Percentiles rank a stretch among this genome's conserved stretches.
Conservation (phyloP, 2,113 vertebrate species). For the Scolopax mira region DNA sequence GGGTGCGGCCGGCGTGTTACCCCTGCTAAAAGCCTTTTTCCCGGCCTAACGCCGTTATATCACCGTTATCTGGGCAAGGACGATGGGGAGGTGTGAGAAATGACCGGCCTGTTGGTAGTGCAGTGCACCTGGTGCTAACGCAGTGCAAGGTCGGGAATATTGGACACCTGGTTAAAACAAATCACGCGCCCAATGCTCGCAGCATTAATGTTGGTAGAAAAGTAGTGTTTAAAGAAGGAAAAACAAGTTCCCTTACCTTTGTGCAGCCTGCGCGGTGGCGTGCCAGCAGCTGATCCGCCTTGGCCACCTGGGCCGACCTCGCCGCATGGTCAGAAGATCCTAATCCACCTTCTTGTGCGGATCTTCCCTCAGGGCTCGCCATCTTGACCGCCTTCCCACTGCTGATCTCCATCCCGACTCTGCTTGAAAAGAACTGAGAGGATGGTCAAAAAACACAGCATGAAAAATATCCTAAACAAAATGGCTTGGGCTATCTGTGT, state of each 20-base stretch:
- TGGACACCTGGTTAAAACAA: neutral
- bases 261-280: neutral
- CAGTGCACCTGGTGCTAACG: rapidly evolving
- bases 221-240: rapidly evolving
- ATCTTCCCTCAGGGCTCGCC: rapidly evolving
- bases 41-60: rapidly evolving
- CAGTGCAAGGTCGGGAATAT: neutral
- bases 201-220: neutral
- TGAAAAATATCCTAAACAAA: rapidly evolving
- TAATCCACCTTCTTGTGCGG: neutral
- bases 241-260: neutral
- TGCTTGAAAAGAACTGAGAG: neutral
- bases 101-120: rapidly evolving
- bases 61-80: neutral
- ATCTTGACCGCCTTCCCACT: neutral
- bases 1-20: neutral
- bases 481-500: rapidly evolving
- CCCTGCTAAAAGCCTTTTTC: rapidly evolving
- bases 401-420: neutral
- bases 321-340: rapidly evolving
- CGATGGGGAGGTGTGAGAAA: rapidly evolving
- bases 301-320: neutral
- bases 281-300: neutral
- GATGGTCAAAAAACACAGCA: rapidly evolving
- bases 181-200: rapidly evolving